A percentile compares a stretch with the other conserved stretches of the same genome.
Conservation (phyloP, 1,140 invertebrate genomes). For the Brachionus rotundiformis region DNA sequence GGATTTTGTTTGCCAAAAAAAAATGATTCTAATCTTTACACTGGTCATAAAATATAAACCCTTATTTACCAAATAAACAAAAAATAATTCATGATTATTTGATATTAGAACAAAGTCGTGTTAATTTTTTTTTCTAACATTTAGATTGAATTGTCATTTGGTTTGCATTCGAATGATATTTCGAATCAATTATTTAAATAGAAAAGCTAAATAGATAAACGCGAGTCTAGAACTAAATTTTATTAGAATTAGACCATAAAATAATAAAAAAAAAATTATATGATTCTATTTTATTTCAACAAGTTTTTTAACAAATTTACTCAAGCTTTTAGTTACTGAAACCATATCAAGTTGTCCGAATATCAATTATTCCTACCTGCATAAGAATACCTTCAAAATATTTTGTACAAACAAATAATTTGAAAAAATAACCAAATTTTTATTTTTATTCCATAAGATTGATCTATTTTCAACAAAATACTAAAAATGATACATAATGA, state of each 20-base stretch:
- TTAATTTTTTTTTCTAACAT: not conserved
- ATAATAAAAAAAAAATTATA: no score
- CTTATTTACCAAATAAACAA: not conserved
- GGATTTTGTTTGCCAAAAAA: not conserved
- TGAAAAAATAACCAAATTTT: no score
- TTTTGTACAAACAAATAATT: no score
- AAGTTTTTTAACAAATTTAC: no score
- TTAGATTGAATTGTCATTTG: not conserved
- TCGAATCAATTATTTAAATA: not conserved
- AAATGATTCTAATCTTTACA: not conserved
- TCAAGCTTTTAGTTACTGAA: not conserved
- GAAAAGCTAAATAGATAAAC: not conserved
- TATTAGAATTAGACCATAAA: not conserved
- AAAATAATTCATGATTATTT: not conserved
- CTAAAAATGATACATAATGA: no score
- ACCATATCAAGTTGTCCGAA: not conserved
- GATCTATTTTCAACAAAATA: no score
- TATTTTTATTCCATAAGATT: no score
- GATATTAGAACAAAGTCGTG: not conserved
- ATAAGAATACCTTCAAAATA: not conserved
- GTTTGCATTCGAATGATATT: not conserved
- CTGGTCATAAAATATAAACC: not conserved
- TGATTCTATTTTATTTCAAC: no score
- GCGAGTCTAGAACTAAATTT: not conserved
- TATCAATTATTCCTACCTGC: not conserved